phyloP scores from a whole-genome alignment of 2,113 vertebrate species.

The Dryoscopus gambensis region DNA sequence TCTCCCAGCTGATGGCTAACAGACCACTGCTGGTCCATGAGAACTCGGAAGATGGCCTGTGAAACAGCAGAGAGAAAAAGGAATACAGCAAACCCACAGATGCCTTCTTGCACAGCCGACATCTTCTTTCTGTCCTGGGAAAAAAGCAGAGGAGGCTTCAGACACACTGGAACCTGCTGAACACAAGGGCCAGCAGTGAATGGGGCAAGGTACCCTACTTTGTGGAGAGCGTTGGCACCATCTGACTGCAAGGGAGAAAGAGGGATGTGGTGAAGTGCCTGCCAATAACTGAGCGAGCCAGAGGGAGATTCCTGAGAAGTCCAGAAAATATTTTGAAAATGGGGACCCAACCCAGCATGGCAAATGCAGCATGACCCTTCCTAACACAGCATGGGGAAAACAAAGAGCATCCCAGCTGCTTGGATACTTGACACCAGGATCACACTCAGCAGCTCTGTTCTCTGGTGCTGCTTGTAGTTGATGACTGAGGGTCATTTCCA shows the following conservation, averaged over 20 bases:
- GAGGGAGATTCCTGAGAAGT: constrained; percentile 49
- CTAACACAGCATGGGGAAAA: constrained; percentile 41
- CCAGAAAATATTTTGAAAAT: constrained; percentile 55
- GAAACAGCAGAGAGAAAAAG: not conserved
- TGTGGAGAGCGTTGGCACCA: not conserved
- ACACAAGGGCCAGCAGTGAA: not conserved
- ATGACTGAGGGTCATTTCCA: constrained; percentile 33
- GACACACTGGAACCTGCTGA: not conserved
- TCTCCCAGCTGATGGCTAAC: not conserved
- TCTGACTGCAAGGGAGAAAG: not conserved
- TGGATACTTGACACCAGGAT: constrained; percentile 10
- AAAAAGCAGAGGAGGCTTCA: not conserved
- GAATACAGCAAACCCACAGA: not conserved
- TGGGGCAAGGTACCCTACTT: not conserved
- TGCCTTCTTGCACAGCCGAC: not conserved
- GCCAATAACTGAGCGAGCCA: not conserved
- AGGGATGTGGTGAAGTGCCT: not conserved
- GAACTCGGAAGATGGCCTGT: not conserved
- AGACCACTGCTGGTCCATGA: not conserved
- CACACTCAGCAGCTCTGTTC: not conserved
- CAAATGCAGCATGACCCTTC: constrained; percentile 53
- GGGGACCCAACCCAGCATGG: constrained; percentile 17
- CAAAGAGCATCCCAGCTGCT: constrained; percentile 58
- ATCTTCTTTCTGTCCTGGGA: not conserved
- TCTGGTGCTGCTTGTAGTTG: not conserved